Percentiles rank a stretch among this genome's conserved stretches.
Conservation (phyloP, 1,140 invertebrate genomes). For the Lepidurus arcticus region DNA sequence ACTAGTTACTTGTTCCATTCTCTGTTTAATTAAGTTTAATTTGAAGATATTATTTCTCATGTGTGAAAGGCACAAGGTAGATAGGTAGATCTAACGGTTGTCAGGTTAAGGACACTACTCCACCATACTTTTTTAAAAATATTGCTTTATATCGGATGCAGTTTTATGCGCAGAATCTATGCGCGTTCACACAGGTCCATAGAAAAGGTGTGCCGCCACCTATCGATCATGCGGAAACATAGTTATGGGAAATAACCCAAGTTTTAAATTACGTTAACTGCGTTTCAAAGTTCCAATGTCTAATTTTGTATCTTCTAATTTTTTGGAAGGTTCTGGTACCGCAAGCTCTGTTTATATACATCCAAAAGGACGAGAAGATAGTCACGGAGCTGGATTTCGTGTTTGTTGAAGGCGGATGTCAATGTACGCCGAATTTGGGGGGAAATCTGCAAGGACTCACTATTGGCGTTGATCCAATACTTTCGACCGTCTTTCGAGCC, state of each 20-base stretch:
- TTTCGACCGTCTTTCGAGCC: constrained; percentile 24
- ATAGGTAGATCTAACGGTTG: too few species aligned
- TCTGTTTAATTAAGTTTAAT: neutral
- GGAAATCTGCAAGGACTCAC: neutral
- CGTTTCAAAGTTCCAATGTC: too few species aligned
- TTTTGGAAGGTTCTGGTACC: constrained; percentile 29
- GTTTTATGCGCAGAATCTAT: too few species aligned
- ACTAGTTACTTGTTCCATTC: neutral
- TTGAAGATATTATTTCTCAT: neutral
- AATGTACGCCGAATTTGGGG: constrained; percentile 4
- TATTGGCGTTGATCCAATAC: constrained; percentile 25
- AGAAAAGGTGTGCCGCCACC: too few species aligned
- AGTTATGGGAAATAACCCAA: neutral
- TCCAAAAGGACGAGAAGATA: constrained; percentile 10
- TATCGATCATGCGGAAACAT: too few species aligned
- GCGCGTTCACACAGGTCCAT: too few species aligned
- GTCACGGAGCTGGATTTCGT: constrained; percentile 29
- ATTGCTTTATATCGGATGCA: too few species aligned
- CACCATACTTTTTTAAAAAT: too few species aligned
- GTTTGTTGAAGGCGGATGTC: constrained; percentile 30
- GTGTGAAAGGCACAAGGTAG: too few species aligned
- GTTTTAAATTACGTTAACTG: neutral
- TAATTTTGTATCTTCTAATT: neutral
- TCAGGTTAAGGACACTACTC: too few species aligned
- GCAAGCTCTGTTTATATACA: constrained; percentile 24